Evolutionary conservation across 30 jellyfish, hydroid and myxozoan genomes (phyloP), one percentile per base, ranked within the genome.

Genomic region (Clytia hemisphaerica): DNA sequence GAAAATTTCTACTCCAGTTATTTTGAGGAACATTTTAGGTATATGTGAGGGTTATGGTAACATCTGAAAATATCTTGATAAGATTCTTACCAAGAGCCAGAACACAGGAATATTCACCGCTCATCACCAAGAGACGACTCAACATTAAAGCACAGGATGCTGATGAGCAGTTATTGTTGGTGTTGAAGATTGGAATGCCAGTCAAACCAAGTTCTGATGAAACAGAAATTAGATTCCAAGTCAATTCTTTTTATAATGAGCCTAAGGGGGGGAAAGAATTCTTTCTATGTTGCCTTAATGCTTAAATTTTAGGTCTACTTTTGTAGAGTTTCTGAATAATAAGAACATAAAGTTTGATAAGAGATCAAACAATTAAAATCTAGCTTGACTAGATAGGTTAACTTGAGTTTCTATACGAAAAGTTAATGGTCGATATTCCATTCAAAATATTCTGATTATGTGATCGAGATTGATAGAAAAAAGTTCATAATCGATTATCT

Each of bases 131-230:
- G 1, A 92, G 72, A 58, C 58, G 73, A 31, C 96, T 93, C 89
- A 90, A 60, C 99, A 90, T 90, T 75, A 90, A 55, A 0, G 99
- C 99, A 27, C 96, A 75, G 5, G 99, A 90, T 6, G 99, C 99
- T 0, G 99, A 81, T 48, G 99, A 82, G 36, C 99, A 90, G 57
- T 90, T 82, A 48, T 90, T 90, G 72, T 90, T 90, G 55, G 99
- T 90, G 54, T 90, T 90, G 87, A 90, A 90, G 25, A 90, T 79
- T 1, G 99, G 99, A n/a, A 90, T 91, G 30, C 99, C 99, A 50
- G 99, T 83, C 60, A 90, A 58, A 53, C 99, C 99, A 70, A 90
- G 94, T 61, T 83, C 99, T 90, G 54, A 7, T 46, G 57, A 9
- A 46, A 45, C 22, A 65, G 30, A 2, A 28, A 29, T 16, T 16